Percentiles rank a stretch among this genome's conserved stretches.
Evolutionary conservation across 2,888 invertebrate species (phyloP).

Genomic region (Cheilosia vulpina): DNA sequence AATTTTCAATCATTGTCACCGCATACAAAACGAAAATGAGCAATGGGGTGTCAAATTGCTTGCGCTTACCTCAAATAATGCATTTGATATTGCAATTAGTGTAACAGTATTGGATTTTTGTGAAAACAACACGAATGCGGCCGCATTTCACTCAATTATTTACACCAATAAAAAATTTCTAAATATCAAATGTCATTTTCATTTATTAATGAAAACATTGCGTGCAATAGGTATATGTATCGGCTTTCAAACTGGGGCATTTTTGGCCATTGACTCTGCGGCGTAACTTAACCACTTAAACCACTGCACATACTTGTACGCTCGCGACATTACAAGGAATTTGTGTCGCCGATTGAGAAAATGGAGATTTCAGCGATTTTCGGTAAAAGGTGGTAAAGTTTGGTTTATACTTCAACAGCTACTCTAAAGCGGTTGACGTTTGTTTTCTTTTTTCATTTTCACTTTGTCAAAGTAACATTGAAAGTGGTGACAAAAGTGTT

Average conservation of each 20-base stretch:
- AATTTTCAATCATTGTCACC: slow-evolving; percentile 36
- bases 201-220: slow-evolving; percentile 5
- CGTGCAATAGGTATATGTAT: neutral
- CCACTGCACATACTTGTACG: neutral
- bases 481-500: too few species aligned
- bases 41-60: slow-evolving; percentile 52
- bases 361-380: too few species aligned
- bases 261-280: neutral
- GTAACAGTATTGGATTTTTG: slow-evolving; percentile 21
- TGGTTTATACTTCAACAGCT: too few species aligned
- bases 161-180: neutral
- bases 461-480: too few species aligned
- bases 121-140: slow-evolving; percentile 2
- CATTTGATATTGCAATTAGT: slow-evolving; percentile 18
- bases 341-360: too few species aligned
- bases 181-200: slow-evolving; percentile 11
- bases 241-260: neutral
- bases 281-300: neutral
- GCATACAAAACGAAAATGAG: slow-evolving; percentile 24
- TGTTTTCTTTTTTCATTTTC: too few species aligned
- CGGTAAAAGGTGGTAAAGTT: too few species aligned
- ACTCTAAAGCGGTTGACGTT: too few species aligned
- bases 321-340: neutral
- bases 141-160: slow-evolving; percentile 4
- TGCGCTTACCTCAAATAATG: slow-evolving; percentile 1